Base-by-base conservation (phyloP, 1,140 invertebrate genomes). In the Campoletis sonorensis region DNA sequence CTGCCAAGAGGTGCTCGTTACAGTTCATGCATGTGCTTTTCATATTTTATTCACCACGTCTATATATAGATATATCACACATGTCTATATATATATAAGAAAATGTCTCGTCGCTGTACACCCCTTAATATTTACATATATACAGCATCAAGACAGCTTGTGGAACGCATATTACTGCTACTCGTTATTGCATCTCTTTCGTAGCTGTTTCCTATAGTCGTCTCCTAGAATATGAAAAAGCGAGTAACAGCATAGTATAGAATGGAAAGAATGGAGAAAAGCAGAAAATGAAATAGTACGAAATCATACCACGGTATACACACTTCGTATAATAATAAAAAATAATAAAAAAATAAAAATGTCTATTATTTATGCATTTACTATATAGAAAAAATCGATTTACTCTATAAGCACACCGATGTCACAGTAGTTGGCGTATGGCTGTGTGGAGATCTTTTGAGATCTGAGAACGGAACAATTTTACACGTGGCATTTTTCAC, bases 171-270 rank as follows among this genome's bases (percentile, higher is more conserved):
- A 64, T 64, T 64, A 64, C 61, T 64, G 21, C 61, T 64, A 13
- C 61, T 64, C 61, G 61, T 64, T 64, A 64, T 64, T 64, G 61
- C 61, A 64, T 23, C 61, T 64, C 61, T 26, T 64, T 64, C 61
- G 61, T 27, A 7, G 61, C 23, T 23, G 21, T 27, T 27, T 64
- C 23, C 61, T 27, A 64, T 64, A 64, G 61, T 26, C 23, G 51
- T 64, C 61, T 64, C 11, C 5, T 1, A 26, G 11, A 64, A 64
- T 64, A 64, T 27, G 61, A 64, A 64, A 27, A 64, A 64, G 23
- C 11, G 23, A 26, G 61, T 64, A 64, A 16, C 23, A 23, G 23
- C 51, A 45, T 11, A 4, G n/a, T 18, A 54, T n/a, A 21, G 51
- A 54, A 54, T 5, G 18, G 51, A 1, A 21, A 54, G 51, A 10